These are phyloP conservation scores for Megaleporinus macrocephalus DNA, from an alignment of 2,113 vertebrate species.

Conservation along the genomic window DNA sequence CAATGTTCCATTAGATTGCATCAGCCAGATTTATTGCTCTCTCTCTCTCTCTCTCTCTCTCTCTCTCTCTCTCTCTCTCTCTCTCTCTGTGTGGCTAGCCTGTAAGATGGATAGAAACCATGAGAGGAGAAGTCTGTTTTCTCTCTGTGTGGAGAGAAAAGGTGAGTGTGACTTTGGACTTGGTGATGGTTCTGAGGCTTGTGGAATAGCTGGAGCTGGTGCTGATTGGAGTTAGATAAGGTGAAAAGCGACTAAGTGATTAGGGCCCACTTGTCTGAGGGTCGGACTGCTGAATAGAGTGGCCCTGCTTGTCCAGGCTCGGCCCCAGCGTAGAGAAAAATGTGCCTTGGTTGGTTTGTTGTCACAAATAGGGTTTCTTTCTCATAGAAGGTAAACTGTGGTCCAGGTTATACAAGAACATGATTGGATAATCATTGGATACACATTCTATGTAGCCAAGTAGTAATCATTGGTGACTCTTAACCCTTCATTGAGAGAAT, in stretches of 20 bases:
- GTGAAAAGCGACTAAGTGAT: background rate
- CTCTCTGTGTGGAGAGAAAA: background rate
- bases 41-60: constrained; percentile 17
- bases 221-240: background rate
- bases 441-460: too few species aligned
- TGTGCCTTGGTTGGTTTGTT: too few species aligned
- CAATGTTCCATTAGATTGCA: constrained; percentile 68
- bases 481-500: too few species aligned
- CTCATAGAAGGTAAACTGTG: too few species aligned
- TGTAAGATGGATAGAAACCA: background rate
- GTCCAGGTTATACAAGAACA: too few species aligned
- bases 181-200: background rate
- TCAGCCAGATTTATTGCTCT: constrained; percentile 63
- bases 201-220: background rate
- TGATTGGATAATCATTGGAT: too few species aligned
- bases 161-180: background rate
- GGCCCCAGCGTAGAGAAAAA: too few species aligned
- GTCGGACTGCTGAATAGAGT: too few species aligned
- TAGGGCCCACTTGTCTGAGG: background rate
- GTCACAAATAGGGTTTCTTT: too few species aligned
- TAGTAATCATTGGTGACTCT: too few species aligned
- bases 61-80: constrained; percentile 26
- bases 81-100: background rate
- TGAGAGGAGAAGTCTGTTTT: background rate
- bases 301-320: too few species aligned